phyloP scores from a whole-genome alignment of 2,888 invertebrate genomes.

The Zonitis immaculata region DNA sequence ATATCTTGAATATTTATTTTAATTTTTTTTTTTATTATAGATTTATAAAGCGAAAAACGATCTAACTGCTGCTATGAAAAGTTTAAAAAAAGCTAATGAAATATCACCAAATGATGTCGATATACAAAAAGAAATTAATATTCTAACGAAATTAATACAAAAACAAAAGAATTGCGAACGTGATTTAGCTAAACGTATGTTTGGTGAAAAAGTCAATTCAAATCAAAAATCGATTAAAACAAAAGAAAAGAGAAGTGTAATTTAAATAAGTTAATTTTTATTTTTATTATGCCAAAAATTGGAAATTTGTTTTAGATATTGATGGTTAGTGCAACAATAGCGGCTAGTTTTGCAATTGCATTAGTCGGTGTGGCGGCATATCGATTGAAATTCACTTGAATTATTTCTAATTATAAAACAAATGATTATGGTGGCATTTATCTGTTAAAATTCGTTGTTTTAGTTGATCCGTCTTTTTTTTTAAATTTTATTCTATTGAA shows the following conservation, averaged over 20 bases:
- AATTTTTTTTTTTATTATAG: slow-evolving; percentile 41
- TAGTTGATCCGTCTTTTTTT: not conserved
- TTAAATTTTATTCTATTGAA: not conserved
- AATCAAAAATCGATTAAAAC: slow-evolving; percentile 8
- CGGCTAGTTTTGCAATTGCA: slow-evolving; percentile 63
- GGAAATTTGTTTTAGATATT: slow-evolving; percentile 48
- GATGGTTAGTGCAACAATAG: slow-evolving; percentile 61
- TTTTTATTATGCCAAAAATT: slow-evolving; percentile 15
- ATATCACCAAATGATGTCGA: slow-evolving; percentile 59
- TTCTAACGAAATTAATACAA: slow-evolving; percentile 36
- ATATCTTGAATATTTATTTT: not conserved
- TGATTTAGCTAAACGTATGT: slow-evolving; percentile 53
- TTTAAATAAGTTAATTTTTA: slow-evolving; percentile 4
- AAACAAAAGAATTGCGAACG: slow-evolving; percentile 51
- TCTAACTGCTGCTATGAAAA: slow-evolving; percentile 63
- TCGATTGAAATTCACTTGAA: slow-evolving; percentile 57
- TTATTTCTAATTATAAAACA: too few relatives aligned
- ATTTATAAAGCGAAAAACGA: slow-evolving; percentile 66
- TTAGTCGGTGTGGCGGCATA: slow-evolving; percentile 70
- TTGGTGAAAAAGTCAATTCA: slow-evolving; percentile 24
- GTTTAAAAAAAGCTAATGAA: slow-evolving; percentile 59
- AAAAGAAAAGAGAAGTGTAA: slow-evolving; percentile 9
- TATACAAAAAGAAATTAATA: slow-evolving; percentile 50
- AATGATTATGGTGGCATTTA: not conserved
- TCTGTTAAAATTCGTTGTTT: not conserved